Evolutionary conservation across 2,888 invertebrate species (phyloP), one percentile per base, ranked within the genome.

Genomic region (Andrena fulva): DNA sequence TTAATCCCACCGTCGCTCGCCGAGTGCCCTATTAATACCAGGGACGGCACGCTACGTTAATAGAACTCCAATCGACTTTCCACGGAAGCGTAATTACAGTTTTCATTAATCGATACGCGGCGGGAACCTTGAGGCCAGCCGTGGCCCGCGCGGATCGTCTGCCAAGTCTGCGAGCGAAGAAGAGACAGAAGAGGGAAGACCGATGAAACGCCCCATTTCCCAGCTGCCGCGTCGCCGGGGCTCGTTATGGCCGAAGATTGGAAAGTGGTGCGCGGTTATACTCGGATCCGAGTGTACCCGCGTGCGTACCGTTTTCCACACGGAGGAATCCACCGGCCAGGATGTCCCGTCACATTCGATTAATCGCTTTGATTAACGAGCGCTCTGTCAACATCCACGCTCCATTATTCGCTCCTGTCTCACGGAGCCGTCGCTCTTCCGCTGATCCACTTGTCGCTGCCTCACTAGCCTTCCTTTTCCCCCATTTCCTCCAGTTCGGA

Each of bases 191-290:
- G 77, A 80, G 71, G 76, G 68, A 70, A 59, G 63, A 12, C 33
- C 75, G 67, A 67, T 80, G 86, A 85, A 87, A 88, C 87, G 91
- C 87, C 89, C 89, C 89, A 89, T 87, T 91, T 91, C 86, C 85
- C 86, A 87, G 79, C 80, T 85, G 77, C 64, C 48, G 59, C 72
- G 80, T 78, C 79, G 81, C 80, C 24, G 52, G 50, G 75, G 68
- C 72, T 77, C 85, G 50, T 86, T 87, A 85, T 82, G 54, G 29
- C 56, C 42, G 71, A 60, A 73, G 59, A 78, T 85, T 74, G 80
- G 88, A 80, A 86, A 83, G 83, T 84, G 82, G 68, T 12, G 42
- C 5, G 29, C 62, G 27, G n/a, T 42, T 42, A 16, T 42, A 62
- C 78, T 75, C 63, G 73, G 75, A 16, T 42, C 42, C 42, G 42